phyloP scores from a whole-genome alignment of 2,113 vertebrate genomes.

The Rhinolophus sinicus region DNA sequence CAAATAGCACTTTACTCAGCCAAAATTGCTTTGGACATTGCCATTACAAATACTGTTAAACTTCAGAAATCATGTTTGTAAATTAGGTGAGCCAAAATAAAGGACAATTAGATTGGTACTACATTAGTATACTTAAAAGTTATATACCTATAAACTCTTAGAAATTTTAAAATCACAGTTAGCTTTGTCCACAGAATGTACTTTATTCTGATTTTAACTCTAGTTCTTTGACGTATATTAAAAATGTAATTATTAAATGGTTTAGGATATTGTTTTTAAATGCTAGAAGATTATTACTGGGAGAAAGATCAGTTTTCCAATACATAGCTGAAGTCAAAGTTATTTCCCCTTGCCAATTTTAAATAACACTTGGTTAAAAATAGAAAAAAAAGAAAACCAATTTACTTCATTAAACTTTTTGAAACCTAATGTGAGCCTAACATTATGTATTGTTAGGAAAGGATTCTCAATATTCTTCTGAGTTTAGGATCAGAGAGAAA shows the following conservation, averaged over 20 bases:
- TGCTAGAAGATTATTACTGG: slow-evolving; percentile 7
- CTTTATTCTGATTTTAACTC: slow-evolving; percentile 30
- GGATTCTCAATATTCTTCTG: neutral
- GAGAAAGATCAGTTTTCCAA: neutral
- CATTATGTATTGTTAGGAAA: neutral
- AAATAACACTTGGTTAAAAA: neutral
- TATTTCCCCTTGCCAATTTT: slow-evolving; percentile 42
- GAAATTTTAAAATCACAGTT: neutral
- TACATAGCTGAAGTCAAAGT: neutral
- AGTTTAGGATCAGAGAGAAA: slow-evolving; percentile 28
- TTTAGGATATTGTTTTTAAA: slow-evolving; percentile 51
- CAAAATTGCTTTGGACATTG: slow-evolving; percentile 70
- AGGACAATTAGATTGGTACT: slow-evolving; percentile 38
- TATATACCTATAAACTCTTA: slow-evolving; percentile 4
- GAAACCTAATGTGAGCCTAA: neutral
- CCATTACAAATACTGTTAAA: slow-evolving; percentile 74
- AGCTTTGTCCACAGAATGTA: neutral
- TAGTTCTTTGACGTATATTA: slow-evolving; percentile 33
- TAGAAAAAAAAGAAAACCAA: neutral
- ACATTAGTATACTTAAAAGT: slow-evolving; percentile 22
- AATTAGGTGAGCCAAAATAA: slow-evolving; percentile 72
- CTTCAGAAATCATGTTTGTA: slow-evolving; percentile 72
- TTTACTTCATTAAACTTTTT: slow-evolving; percentile 14
- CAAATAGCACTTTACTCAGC: slow-evolving; percentile 71
- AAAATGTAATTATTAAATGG: slow-evolving; percentile 29